A percentile compares a stretch with the other conserved stretches of the same genome.
These are phyloP conservation scores for Hemistola chrysoprasaria DNA, from an alignment of 2,888 invertebrate genomes.

Conservation along the genomic window DNA sequence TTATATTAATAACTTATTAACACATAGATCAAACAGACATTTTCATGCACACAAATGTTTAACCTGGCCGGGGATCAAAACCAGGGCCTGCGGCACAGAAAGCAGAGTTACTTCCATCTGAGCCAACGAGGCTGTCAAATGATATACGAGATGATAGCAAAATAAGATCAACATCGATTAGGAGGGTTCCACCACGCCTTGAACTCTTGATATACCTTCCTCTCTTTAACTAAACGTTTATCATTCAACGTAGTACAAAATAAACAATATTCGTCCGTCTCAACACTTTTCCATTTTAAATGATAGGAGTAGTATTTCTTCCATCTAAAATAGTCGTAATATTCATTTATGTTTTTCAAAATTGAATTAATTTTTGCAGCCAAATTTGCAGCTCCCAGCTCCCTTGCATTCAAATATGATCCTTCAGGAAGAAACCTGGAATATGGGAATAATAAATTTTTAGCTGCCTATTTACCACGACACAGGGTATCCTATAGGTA, in stretches of 20 bases:
- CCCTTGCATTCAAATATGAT: conserved; percentile 37
- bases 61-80: too few species aligned
- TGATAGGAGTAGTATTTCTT: conserved; percentile 38
- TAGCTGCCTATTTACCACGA: too few species aligned
- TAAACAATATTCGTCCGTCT: conserved; percentile 38
- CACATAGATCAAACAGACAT: too few species aligned
- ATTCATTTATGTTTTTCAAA: conserved; percentile 32
- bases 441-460: conserved; percentile 14
- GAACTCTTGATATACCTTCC: conserved; percentile 31
- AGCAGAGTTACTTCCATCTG: too few species aligned
- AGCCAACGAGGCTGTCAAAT: too few species aligned
- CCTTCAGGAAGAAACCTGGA: conserved; percentile 42
- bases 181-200: conserved; percentile 36
- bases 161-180: conserved; percentile 16
- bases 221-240: conserved; percentile 27
- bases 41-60: too few species aligned
- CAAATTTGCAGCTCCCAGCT: conserved; percentile 26
- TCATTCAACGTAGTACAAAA: conserved; percentile 38
- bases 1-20: too few species aligned
- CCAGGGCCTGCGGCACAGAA: too few species aligned
- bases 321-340: conserved; percentile 39
- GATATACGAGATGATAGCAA: too few species aligned
- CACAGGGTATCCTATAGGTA: too few species aligned
- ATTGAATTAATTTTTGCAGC: conserved; percentile 34
- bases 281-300: conserved; percentile 31